Evolutionary conservation across 2,888 invertebrate species (phyloP).

Genomic region (Orthonevra nobilis): DNA sequence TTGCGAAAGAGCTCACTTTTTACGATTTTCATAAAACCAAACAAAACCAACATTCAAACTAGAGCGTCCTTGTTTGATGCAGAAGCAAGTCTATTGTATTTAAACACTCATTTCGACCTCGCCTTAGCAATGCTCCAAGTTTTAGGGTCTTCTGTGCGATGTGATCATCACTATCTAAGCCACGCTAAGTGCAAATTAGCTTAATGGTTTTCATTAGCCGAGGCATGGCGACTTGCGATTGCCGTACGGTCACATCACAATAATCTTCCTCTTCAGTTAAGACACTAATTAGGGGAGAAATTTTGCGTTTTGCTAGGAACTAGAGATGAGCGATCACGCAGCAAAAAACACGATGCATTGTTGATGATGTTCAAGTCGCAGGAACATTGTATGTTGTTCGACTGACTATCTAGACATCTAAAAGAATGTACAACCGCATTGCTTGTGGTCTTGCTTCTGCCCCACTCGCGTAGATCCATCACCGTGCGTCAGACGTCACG

Average conservation of each 20-base stretch:
- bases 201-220: conserved; percentile 57
- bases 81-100: conserved; percentile 34
- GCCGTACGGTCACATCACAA: conserved; percentile 28
- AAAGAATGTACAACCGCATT: conserved; percentile 64
- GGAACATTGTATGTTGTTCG: conserved; percentile 14
- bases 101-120: conserved; percentile 44
- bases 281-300: conserved; percentile 68
- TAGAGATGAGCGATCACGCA: conserved; percentile 51
- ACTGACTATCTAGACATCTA: neutral
- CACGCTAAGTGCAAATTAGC: conserved; percentile 57
- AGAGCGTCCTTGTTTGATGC: conserved; percentile 27
- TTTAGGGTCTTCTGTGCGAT: conserved; percentile 21
- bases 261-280: conserved; percentile 25
- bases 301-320: conserved; percentile 46
- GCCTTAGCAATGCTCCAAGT: conserved; percentile 28
- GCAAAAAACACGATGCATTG: conserved; percentile 42
- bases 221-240: neutral
- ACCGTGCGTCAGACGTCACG: conserved; percentile 52
- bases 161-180: conserved; percentile 36
- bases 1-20: conserved; percentile 49
- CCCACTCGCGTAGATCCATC: conserved; percentile 54
- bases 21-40: conserved; percentile 40
- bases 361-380: conserved; percentile 24
- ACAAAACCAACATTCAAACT: conserved; percentile 45
- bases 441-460: conserved; percentile 36